These are phyloP conservation scores for Chelonia mydas DNA, from an alignment of 2,797 vertebrate genomes.

Conservation along the genomic window DNA sequence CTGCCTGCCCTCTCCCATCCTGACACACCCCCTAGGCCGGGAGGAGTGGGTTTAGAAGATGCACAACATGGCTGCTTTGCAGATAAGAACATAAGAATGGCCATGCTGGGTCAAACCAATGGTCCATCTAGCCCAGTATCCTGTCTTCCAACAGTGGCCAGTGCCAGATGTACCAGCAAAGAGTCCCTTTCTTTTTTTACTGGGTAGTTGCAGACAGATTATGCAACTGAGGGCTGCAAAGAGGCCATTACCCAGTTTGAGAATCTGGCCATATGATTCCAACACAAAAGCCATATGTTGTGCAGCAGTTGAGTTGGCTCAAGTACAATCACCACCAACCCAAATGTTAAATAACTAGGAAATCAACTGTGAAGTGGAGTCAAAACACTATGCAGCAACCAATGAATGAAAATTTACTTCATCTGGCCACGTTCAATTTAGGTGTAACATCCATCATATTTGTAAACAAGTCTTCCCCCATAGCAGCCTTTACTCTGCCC, in stretches of 20 bases:
- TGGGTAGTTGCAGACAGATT: neutral
- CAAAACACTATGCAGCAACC: neutral
- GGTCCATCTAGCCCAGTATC: neutral
- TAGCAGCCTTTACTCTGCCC: neutral
- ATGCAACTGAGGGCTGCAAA: neutral
- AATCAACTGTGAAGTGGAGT: neutral
- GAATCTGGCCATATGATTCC: neutral
- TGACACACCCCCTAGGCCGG: neutral
- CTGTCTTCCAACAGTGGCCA: neutral
- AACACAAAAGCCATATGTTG: neutral
- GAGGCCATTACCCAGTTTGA: neutral
- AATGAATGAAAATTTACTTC: neutral
- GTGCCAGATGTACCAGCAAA: neutral
- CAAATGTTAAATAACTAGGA: neutral
- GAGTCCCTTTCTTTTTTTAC: neutral
- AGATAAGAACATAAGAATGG: neutral
- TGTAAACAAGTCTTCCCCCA: neutral
- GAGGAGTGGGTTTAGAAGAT: neutral
- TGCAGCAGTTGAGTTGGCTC: neutral
- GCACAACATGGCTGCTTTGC: neutral
- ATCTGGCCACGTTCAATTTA: neutral
- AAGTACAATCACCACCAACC: neutral
- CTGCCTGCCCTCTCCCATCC: neutral
- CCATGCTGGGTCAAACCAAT: neutral
- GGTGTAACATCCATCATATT: neutral